A percentile compares a stretch with the other conserved stretches of the same genome.
These are phyloP conservation scores for Channa argus DNA, from an alignment of 2,113 vertebrate genomes.

Conservation along the genomic window DNA sequence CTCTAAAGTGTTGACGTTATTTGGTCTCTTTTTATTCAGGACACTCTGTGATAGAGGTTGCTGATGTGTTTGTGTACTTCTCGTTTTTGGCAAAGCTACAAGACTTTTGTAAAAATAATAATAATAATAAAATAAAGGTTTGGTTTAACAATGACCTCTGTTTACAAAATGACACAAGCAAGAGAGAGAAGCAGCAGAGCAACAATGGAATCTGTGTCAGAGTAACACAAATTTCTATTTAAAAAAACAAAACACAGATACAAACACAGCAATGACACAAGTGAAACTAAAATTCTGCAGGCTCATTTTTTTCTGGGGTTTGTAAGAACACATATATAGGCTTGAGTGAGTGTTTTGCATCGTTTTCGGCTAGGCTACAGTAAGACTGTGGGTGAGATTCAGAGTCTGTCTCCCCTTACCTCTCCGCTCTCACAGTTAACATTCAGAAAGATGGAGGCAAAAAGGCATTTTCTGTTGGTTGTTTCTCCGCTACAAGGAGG, in stretches of 20 bases:
- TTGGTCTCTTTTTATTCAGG: conserved; percentile 57
- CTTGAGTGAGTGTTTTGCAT: conserved; percentile 80
- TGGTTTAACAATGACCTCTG: conserved; percentile 62
- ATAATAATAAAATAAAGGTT: conserved; percentile 13
- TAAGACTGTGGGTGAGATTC: conserved; percentile 79
- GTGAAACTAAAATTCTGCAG: conserved; percentile 37
- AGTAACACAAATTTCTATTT: conserved; percentile 2
- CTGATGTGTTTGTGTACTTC: conserved; percentile 41
- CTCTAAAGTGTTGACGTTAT: conserved; percentile 35
- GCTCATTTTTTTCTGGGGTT: conserved; percentile 53
- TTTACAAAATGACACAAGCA: conserved; percentile 30
- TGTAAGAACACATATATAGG: conserved; percentile 66
- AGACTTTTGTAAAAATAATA: neutral
- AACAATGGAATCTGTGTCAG: conserved; percentile 30
- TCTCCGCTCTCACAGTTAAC: conserved; percentile 75
- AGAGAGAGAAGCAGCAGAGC: conserved; percentile 7
- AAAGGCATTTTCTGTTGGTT: conserved; percentile 78
- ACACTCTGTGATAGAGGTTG: conserved; percentile 36
- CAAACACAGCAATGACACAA: conserved; percentile 57
- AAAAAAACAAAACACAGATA: conserved; percentile 5
- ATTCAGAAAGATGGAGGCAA: conserved; percentile 78
- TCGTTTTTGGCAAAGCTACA: conserved; percentile 52
- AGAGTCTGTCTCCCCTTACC: conserved; percentile 61
- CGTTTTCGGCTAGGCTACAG: conserved; percentile 77
- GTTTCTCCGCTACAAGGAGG: conserved; percentile 74